Percentiles rank a stretch among this genome's conserved stretches.
Evolutionary conservation across 1,140 invertebrate species (phyloP).

Genomic region (Plodia interpunctella): DNA sequence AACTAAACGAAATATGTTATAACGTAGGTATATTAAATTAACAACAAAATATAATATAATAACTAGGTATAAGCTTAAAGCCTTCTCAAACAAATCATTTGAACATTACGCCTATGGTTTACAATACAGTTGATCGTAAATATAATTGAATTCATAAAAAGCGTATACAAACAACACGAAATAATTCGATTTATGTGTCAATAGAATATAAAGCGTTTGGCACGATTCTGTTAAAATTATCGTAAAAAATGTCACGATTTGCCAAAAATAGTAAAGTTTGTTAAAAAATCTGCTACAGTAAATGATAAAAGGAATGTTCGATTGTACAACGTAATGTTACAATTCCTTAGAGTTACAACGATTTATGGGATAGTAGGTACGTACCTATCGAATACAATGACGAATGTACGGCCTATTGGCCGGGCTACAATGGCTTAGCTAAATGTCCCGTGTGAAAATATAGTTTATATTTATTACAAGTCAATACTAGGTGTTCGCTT

Average conservation of each 20-base stretch:
- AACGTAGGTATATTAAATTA: conserved; percentile 30
- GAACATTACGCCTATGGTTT: background rate
- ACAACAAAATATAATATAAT: conserved; percentile 37
- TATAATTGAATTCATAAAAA: conserved; percentile 1
- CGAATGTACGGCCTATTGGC: background rate
- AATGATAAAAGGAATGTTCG: conserved; percentile 10
- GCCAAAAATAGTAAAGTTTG: background rate
- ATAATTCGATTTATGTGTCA: background rate
- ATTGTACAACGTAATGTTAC: conserved; percentile 8
- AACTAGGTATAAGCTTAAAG: conserved; percentile 33
- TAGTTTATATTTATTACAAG: conserved; percentile 15
- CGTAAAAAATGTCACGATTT: background rate
- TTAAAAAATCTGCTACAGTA: background rate
- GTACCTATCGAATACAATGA: background rate
- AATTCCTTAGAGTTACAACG: conserved; percentile 13
- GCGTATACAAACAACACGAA: conserved; percentile 1
- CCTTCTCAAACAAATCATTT: conserved; percentile 17
- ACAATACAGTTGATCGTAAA: background rate
- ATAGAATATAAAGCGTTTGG: background rate
- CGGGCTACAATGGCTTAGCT: background rate
- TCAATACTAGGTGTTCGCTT: background rate
- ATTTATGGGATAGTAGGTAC: background rate
- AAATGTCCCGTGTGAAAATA: conserved; percentile 21
- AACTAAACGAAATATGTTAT: conserved; percentile 40
- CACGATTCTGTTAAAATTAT: conserved; percentile 6